phyloP scores from a whole-genome alignment of 2,888 invertebrate genomes.

The Helleia helle region DNA sequence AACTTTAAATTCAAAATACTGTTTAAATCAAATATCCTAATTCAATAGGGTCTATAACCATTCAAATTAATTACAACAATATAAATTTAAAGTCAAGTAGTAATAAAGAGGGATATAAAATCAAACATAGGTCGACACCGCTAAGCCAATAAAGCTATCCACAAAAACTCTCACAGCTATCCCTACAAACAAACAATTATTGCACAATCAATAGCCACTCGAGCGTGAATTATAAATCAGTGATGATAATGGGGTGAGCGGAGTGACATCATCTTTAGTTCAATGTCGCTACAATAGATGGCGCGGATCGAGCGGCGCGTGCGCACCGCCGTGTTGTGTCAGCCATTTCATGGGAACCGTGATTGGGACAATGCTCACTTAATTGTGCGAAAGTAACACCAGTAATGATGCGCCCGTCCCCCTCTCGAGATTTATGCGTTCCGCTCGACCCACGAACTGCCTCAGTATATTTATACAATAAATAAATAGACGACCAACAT shows the following conservation, averaged over 20 bases:
- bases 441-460: constrained; percentile 51
- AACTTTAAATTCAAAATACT: too few relatives aligned
- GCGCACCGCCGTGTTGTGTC: constrained; percentile 38
- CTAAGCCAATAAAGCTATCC: constrained; percentile 46
- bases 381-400: constrained; percentile 66
- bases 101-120: too few relatives aligned
- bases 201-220: constrained; percentile 58
- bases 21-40: too few relatives aligned
- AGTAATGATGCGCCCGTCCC: constrained; percentile 48
- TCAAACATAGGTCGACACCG: constrained; percentile 25
- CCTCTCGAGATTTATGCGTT: constrained; percentile 51
- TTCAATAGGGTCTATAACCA: too few relatives aligned
- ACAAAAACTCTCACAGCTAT: constrained; percentile 47
- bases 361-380: constrained; percentile 56
- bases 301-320: constrained; percentile 38
- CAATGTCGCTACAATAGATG: constrained; percentile 43
- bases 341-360: constrained; percentile 66
- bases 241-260: constrained; percentile 43
- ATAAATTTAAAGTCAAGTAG: constrained; percentile 1
- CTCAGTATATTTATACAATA: constrained; percentile 50
- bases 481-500: constrained; percentile 58
- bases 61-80: too few relatives aligned
- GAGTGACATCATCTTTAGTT: constrained; percentile 49
- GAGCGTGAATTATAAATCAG: constrained; percentile 57
- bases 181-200: constrained; percentile 66